Evolutionary conservation across 1,140 invertebrate genomes (phyloP).

Genomic region (Lerema accius): DNA sequence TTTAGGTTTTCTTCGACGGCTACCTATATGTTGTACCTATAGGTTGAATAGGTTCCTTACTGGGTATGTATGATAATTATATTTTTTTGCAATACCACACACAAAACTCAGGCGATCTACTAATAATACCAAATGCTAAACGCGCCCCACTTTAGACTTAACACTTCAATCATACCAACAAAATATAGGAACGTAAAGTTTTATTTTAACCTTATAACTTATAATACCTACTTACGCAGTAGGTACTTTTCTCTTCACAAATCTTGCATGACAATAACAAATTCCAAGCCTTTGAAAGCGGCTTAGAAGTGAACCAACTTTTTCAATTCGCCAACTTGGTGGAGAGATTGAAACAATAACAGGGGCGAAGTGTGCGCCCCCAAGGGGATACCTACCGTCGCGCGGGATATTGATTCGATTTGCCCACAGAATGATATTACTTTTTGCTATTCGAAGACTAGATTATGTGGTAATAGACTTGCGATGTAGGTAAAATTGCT

Average conservation of each 20-base stretch:
- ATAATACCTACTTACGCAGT: not conserved
- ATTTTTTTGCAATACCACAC: no score
- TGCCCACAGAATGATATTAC: constrained; percentile 41
- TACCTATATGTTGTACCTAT: no score
- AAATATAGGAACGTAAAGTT: no score
- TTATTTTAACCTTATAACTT: no score
- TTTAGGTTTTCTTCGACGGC: no score
- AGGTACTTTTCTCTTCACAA: not conserved
- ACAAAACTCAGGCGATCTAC: no score
- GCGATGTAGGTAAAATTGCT: not conserved
- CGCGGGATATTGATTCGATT: constrained; percentile 61
- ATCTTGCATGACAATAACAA: constrained; percentile 2
- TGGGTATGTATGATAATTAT: no score
- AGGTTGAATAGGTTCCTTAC: no score
- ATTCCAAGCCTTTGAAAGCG: constrained; percentile 6
- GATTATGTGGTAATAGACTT: not conserved
- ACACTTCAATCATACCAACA: no score
- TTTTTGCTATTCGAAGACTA: constrained; percentile 2
- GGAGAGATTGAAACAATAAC: constrained; percentile 72
- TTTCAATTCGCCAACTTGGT: constrained; percentile 53
- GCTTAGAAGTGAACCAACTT: constrained; percentile 42
- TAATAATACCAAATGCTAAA: no score
- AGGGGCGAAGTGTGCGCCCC: constrained; percentile 50
- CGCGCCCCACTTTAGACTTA: no score
- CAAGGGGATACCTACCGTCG: constrained; percentile 24